phyloP scores from a whole-genome alignment of 2,888 invertebrate species.

The Idaea straminata region DNA sequence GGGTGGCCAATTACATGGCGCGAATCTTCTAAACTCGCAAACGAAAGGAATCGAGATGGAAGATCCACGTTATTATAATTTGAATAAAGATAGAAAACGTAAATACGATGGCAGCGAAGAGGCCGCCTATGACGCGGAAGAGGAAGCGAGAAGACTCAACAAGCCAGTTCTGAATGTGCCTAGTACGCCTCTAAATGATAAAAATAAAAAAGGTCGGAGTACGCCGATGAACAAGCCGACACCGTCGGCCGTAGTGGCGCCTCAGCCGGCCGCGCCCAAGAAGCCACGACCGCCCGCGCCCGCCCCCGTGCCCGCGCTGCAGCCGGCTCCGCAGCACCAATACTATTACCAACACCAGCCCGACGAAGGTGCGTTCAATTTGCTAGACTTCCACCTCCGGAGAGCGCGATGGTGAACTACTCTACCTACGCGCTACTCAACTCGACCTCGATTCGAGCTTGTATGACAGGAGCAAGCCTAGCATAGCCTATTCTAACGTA shows the following conservation, averaged over 20 bases:
- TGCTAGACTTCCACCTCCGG: slow-evolving; percentile 80
- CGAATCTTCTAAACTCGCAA: slow-evolving; percentile 56
- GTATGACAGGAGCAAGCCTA: slow-evolving; percentile 80
- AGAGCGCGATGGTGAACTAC: slow-evolving; percentile 80
- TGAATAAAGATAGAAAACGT: slow-evolving; percentile 86
- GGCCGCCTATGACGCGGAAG: slow-evolving; percentile 81
- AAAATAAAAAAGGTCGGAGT: slow-evolving; percentile 67
- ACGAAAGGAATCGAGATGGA: slow-evolving; percentile 79
- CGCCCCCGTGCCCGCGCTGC: slow-evolving; percentile 68
- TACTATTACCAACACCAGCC: slow-evolving; percentile 80
- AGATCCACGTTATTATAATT: slow-evolving; percentile 86
- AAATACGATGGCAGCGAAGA: slow-evolving; percentile 85
- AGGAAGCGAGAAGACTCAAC: slow-evolving; percentile 72
- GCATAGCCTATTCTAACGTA: neutral
- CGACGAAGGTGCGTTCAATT: slow-evolving; percentile 81
- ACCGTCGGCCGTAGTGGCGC: slow-evolving; percentile 66
- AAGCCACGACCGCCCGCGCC: slow-evolving; percentile 71
- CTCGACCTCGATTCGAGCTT: slow-evolving; percentile 54
- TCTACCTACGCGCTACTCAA: slow-evolving; percentile 60
- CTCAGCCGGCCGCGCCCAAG: slow-evolving; percentile 72
- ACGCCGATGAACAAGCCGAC: slow-evolving; percentile 55
- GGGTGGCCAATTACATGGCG: slow-evolving; percentile 55
- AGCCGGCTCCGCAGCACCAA: slow-evolving; percentile 73
- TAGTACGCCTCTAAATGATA: slow-evolving; percentile 70
- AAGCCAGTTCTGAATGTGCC: slow-evolving; percentile 78